These are phyloP conservation scores for Galaxias olidus DNA, from an alignment of 2,797 vertebrate genomes.

Conservation along the genomic window DNA sequence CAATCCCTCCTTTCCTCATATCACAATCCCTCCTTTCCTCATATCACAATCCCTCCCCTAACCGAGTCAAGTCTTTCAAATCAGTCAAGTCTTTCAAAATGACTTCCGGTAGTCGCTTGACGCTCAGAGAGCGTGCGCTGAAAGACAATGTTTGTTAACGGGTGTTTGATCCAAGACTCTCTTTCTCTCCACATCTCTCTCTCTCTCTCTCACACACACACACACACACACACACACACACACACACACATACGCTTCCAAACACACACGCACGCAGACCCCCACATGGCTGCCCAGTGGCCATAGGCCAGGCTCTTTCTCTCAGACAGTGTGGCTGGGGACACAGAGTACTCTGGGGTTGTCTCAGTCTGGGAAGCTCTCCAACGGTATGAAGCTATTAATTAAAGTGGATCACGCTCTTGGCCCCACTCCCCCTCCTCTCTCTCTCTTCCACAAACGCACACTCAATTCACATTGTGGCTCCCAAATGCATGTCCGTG, in stretches of 20 bases:
- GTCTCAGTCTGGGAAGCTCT: conserved; percentile 44
- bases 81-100: no score
- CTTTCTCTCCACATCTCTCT: conserved; percentile 15
- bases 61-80: no score
- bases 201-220: conserved; percentile 1
- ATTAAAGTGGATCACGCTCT: conserved; percentile 46
- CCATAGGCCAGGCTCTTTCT: conserved; percentile 40
- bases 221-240: not conserved
- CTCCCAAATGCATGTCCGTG: no score
- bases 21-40: conserved; percentile 8
- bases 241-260: conserved; percentile 1
- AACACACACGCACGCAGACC: not conserved
- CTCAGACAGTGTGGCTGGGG: conserved; percentile 24
- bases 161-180: not conserved
- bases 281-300: conserved; percentile 13
- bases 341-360: conserved; percentile 35
- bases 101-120: no score
- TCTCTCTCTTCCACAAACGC: not conserved
- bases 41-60: not conserved
- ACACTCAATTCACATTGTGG: no score
- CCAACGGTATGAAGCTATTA: conserved; percentile 49
- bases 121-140: no score
- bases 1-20: not conserved
- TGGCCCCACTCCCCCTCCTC: not conserved
- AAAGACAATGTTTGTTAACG: no score